Percentiles rank a stretch among this genome's conserved stretches.
Evolutionary conservation across 2,113 vertebrate genomes (phyloP).

Genomic region (Varanus komodoensis): DNA sequence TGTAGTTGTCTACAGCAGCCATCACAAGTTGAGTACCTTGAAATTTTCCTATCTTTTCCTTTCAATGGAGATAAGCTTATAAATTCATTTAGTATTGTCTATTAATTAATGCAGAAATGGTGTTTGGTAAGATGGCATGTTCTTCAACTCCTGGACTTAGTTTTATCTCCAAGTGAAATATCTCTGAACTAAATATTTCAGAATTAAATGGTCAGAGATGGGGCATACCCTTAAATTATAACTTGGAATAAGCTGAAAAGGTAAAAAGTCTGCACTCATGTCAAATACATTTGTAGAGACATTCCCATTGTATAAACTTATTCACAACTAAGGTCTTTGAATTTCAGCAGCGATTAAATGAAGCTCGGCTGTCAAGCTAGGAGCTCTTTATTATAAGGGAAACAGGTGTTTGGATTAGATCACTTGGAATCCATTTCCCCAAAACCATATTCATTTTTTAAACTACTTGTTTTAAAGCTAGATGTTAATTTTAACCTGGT

Average conservation of each 20-base stretch:
- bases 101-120: conserved; percentile 16
- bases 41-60: neutral
- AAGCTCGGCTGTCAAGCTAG: neutral
- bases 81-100: neutral
- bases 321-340: conserved; percentile 15
- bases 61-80: conserved; percentile 26
- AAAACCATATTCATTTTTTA: no score
- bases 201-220: neutral
- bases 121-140: conserved; percentile 30
- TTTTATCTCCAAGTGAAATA: conserved; percentile 46
- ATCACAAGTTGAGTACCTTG: neutral
- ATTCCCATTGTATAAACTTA: conserved; percentile 41
- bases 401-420: conserved; percentile 19
- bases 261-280: neutral
- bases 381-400: conserved; percentile 2
- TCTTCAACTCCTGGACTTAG: neutral
- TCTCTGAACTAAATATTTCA: conserved; percentile 39
- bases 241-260: neutral
- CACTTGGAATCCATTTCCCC: neutral
- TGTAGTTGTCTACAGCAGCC: neutral
- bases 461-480: neutral
- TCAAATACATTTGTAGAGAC: neutral
- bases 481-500: conserved; percentile 6
- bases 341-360: conserved; percentile 39
- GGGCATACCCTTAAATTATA: conserved; percentile 6